A percentile compares a stretch with the other conserved stretches of the same genome.
phyloP scores from a whole-genome alignment of 2,113 vertebrate genomes.

The Sprattus sprattus region DNA sequence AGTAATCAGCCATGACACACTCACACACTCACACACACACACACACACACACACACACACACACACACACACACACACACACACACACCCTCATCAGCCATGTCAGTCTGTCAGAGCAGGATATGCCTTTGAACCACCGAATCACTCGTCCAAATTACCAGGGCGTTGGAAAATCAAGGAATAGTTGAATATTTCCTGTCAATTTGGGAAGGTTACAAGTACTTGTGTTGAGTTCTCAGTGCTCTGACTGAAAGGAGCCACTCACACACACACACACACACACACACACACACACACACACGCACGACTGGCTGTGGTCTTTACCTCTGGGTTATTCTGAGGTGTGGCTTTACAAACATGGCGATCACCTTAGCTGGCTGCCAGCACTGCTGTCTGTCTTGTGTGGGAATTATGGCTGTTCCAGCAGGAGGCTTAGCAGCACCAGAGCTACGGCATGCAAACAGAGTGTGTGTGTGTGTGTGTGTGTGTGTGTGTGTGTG shows the following conservation, averaged over 20 bases:
- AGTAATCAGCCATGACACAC: neutral
- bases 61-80: too few species aligned
- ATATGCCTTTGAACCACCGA: neutral
- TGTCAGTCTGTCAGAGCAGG: neutral
- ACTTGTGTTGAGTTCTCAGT: neutral
- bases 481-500: too few species aligned
- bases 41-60: too few species aligned
- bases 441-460: neutral
- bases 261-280: too few species aligned
- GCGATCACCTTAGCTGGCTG: neutral
- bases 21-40: too few species aligned
- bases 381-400: neutral
- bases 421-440: constrained; percentile 25
- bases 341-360: constrained; percentile 1
- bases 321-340: neutral
- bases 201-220: neutral
- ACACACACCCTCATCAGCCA: neutral
- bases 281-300: too few species aligned
- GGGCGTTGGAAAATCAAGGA: neutral
- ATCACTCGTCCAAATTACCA: neutral
- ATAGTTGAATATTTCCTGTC: neutral
- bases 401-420: constrained; percentile 27
- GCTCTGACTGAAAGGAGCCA: neutral
- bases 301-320: neutral
- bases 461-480: too few species aligned